Base-by-base conservation (phyloP, 2,888 invertebrate species). In the Protonemura montana region DNA sequence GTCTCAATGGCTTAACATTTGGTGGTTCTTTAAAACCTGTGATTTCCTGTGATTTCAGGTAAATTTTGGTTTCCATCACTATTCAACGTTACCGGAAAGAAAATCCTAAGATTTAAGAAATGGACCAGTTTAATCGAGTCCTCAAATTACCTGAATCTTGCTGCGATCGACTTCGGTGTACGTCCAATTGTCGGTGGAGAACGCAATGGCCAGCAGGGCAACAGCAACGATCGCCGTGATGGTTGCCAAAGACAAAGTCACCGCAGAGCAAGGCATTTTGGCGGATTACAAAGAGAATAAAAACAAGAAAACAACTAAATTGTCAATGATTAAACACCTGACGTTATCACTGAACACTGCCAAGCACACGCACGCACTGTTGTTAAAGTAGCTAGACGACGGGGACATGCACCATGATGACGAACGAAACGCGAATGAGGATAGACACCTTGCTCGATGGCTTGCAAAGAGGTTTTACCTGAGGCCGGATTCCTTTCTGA, bases 161-260 rank as follows among this genome's bases (percentile, higher is more conserved):
- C 94, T 95, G 91, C 98, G 94, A 92, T 96, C 96, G 89, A 98
- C 98, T 93, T 97, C 97, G 90, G 97, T 96, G 91, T 97, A 97
- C 90, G 97, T 94, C 98, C 98, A 98, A 94, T 98, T 98, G 93
- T 98, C 98, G 91, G 98, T 98, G 90, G 97, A 96, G 93, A 98
- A 98, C 90, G 98, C 97, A 92, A 98, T 97, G 90, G 97, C 95
- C 92, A 98, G 94, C 91, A 98, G 93, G 89, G 98, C 97, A 91
- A 98, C 96, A 90, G 98, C 97, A 91, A 98, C 95, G 92, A 98
- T 97, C 91, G 98, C 98, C 91, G 97, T 96, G 92, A 98, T 97
- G 91, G 98, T 98, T 90, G 98, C 98, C 92, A 98, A 94, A 92
- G 98, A 98, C 92, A 98, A 94, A 91, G 98, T 97, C 91, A 98